A percentile compares a stretch with the other conserved stretches of the same genome.
phyloP scores from a whole-genome alignment of 1,140 invertebrate genomes.

The Caenorhabditis briggsae region DNA sequence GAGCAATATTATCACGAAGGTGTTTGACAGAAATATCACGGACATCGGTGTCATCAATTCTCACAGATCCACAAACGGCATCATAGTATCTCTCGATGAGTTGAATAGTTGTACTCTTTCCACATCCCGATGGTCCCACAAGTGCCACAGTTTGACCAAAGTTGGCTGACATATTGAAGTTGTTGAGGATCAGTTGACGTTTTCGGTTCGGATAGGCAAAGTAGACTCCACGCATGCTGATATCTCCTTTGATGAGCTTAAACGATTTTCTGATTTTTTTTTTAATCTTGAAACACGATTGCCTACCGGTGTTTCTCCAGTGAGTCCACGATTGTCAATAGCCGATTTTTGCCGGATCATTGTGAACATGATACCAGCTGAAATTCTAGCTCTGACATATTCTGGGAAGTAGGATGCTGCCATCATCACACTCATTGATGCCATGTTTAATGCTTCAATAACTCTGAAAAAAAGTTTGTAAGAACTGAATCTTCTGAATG shows the following conservation, averaged over 20 bases:
- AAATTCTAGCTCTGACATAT: constrained; percentile 78
- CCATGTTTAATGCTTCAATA: constrained; percentile 77
- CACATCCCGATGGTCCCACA: constrained; percentile 88
- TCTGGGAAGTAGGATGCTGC: constrained; percentile 79
- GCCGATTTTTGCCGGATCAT: constrained; percentile 76
- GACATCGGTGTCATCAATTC: constrained; percentile 39
- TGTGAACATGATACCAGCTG: constrained; percentile 78
- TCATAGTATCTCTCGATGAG: constrained; percentile 85
- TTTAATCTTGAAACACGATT: background rate
- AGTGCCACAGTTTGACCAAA: constrained; percentile 89
- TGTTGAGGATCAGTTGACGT: constrained; percentile 81
- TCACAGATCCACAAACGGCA: constrained; percentile 64
- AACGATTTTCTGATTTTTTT: background rate
- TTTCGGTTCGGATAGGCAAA: constrained; percentile 80
- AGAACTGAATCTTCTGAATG: constrained; percentile 1
- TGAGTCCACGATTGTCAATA: constrained; percentile 75
- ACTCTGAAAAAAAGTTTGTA: constrained; percentile 65
- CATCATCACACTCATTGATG: constrained; percentile 76
- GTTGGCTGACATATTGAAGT: constrained; percentile 80
- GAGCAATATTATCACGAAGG: constrained; percentile 48
- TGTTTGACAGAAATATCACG: constrained; percentile 45
- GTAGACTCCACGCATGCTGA: constrained; percentile 78
- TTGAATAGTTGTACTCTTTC: constrained; percentile 90
- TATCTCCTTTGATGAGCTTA: constrained; percentile 71
- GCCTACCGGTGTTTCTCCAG: constrained; percentile 11